Conservation (phyloP, 2,888 invertebrate genomes). For the Tridacna crocea region DNA sequence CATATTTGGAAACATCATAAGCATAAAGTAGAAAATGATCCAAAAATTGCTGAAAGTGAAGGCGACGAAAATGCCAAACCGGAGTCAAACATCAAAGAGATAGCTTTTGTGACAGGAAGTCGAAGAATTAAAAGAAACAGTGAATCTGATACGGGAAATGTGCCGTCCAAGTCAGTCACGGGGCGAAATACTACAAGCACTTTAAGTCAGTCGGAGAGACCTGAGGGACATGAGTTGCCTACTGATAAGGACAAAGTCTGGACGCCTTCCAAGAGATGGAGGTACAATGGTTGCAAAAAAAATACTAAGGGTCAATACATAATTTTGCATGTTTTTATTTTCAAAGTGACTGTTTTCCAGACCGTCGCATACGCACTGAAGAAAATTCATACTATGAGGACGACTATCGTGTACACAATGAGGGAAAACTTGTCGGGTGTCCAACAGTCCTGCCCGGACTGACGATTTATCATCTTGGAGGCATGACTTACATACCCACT, state of each 20-base stretch:
- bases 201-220: not conserved
- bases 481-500: too few relatives aligned
- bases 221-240: not conserved
- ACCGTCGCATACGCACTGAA: too few relatives aligned
- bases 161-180: not conserved
- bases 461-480: too few relatives aligned
- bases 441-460: too few relatives aligned
- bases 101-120: too few relatives aligned
- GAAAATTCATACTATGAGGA: too few relatives aligned
- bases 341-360: too few relatives aligned
- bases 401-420: too few relatives aligned
- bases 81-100: not conserved
- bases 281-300: not conserved
- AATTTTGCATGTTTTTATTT: too few relatives aligned
- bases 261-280: constrained; percentile 38
- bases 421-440: too few relatives aligned
- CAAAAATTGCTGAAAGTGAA: not conserved
- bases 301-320: too few relatives aligned
- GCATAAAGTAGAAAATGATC: constrained; percentile 53
- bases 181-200: not conserved
- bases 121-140: constrained; percentile 4
- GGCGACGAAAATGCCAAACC: not conserved
- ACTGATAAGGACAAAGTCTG: not conserved
- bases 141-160: not conserved
- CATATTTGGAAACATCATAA: constrained; percentile 69